Base-by-base conservation (phyloP, 1,140 invertebrate genomes). In the Drosophila pandora region DNA sequence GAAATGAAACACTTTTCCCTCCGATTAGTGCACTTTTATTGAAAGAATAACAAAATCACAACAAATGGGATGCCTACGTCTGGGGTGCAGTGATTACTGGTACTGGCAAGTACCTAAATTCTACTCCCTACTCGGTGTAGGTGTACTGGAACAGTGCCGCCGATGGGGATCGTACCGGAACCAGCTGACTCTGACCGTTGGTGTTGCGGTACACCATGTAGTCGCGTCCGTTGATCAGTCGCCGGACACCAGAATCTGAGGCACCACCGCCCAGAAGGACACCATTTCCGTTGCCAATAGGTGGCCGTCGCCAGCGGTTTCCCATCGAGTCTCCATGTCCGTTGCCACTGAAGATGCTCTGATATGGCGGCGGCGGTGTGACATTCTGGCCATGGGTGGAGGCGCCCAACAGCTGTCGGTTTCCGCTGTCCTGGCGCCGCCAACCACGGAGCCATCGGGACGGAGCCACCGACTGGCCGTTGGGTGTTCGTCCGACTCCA, bases 151-250 rank as follows among this genome's bases (percentile, higher is more conserved):
- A 96, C 0, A 96, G 89, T 47, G 95, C 93, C 21, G 95, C 95
- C 3, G 96, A 96, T 0, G 95, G 95, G 5, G 94, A 94, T 75
- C 95, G 91, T 0, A 95, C 93, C 1, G 95, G 95, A 62, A 96
- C 94, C 23, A 96, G 92, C 69, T 94, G 93, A 8, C 92, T 94
- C 17, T 93, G 93, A 0, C 95, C 95, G 45, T 93, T 92, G 2
- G 92, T 88, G 23, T 93, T 93, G 5, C 93, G 93, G 21, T 95
- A 92, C 0, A 96, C 93, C 81, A 94, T 95, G 92, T 96, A 96
- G 78, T 96, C 94, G 53, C 95, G 92, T 2, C 95, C 95, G 73
- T 96, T 96, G n/a, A 96, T 94, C 10, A 93, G 91, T 57, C 93
- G 93, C 57, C 91, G 93, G 5, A 89, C 75, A 1, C 85, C 90